phyloP scores from a whole-genome alignment of 2,797 vertebrate species.

The Chloroceryle amazona region DNA sequence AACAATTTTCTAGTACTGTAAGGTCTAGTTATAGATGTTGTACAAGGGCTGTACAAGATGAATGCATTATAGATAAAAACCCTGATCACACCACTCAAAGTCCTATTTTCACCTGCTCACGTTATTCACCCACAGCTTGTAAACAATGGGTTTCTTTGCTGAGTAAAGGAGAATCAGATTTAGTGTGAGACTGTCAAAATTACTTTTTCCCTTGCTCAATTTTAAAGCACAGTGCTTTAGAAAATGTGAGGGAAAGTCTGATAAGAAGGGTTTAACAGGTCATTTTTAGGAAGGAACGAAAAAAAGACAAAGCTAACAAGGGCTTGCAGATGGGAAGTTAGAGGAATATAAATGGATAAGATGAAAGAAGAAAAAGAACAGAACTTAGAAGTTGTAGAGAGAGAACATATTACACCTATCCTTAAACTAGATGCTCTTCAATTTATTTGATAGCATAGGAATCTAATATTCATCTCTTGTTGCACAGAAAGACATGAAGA shows the following conservation, averaged over 20 bases:
- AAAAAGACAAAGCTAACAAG: background rate
- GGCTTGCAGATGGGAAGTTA: background rate
- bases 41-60: background rate
- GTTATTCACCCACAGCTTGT: background rate
- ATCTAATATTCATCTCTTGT: background rate
- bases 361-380: background rate
- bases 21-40: background rate
- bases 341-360: background rate
- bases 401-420: background rate
- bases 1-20: slow-evolving; percentile 14
- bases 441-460: background rate
- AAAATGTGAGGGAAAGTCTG: background rate
- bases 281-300: background rate
- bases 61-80: slow-evolving; percentile 30
- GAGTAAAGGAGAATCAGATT: background rate
- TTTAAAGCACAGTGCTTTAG: background rate
- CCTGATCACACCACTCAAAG: background rate
- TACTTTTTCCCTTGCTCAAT: background rate
- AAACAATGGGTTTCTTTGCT: background rate
- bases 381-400: background rate
- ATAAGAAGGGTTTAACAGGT: background rate
- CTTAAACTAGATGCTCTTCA: background rate
- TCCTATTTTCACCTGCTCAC: slow-evolving; percentile 32
- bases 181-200: background rate
- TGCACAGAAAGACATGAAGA: background rate